Conservation (phyloP, 2,888 invertebrate species). For the Cephus pulcher region DNA sequence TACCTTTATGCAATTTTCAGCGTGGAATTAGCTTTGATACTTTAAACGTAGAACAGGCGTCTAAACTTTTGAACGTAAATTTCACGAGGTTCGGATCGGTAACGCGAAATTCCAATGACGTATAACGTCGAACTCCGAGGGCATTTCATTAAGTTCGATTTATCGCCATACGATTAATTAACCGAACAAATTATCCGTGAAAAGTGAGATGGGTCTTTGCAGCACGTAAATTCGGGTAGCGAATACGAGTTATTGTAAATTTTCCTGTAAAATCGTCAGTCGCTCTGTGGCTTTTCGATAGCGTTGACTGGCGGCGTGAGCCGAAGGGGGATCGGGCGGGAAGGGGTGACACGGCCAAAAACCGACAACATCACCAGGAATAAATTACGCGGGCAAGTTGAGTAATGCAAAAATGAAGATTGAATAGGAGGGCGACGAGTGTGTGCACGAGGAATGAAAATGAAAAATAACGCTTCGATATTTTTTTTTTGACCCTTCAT, state of each 20-base stretch:
- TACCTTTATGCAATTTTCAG: neutral
- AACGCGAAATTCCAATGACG: neutral
- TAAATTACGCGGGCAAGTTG: neutral
- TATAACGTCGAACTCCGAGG: neutral
- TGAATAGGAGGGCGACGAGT: neutral
- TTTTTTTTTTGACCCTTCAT: neutral
- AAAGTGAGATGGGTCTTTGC: neutral
- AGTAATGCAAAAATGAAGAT: neutral
- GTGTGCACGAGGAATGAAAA: neutral
- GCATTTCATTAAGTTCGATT: neutral
- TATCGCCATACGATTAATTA: neutral
- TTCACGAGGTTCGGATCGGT: neutral
- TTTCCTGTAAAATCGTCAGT: neutral
- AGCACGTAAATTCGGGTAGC: neutral
- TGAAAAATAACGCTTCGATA: neutral
- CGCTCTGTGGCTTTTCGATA: neutral
- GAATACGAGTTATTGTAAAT: neutral
- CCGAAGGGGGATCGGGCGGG: neutral
- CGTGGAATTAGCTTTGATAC: neutral
- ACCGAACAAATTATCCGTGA: neutral
- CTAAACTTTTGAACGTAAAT: neutral
- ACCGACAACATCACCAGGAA: neutral
- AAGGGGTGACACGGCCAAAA: neutral
- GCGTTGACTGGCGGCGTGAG: neutral
- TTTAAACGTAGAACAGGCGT: neutral